Percentiles rank a stretch among this genome's conserved stretches.
phyloP scores from a whole-genome alignment of 2,113 vertebrate genomes.

The Deroptyus accipitrinus region DNA sequence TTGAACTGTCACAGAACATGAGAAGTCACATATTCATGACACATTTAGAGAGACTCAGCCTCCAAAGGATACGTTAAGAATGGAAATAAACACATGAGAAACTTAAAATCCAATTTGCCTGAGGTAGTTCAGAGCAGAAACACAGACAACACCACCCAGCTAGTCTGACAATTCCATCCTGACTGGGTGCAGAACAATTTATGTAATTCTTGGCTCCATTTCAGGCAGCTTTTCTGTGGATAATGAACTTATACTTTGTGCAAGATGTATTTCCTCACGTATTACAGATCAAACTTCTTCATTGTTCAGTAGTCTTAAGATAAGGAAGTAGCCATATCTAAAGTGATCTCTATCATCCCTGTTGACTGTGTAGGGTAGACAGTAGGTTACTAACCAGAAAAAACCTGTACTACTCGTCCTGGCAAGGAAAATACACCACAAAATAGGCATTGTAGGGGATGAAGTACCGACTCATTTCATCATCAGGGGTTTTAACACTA shows the following conservation, averaged over 20 bases:
- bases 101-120: neutral
- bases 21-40: neutral
- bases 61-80: neutral
- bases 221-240: neutral
- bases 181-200: neutral
- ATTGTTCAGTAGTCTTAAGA: neutral
- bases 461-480: neutral
- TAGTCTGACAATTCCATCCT: neutral
- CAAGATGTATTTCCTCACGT: fast-evolving
- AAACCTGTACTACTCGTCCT: neutral
- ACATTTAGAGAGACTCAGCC: neutral
- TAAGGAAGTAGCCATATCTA: neutral
- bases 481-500: neutral
- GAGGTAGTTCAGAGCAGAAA: neutral
- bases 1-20: neutral
- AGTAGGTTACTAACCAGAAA: neutral
- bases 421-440: neutral
- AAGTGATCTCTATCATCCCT: neutral
- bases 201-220: neutral
- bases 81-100: neutral
- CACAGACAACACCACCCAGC: fast-evolving
- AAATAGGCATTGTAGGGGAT: neutral
- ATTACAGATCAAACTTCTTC: neutral
- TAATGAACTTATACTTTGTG: neutral
- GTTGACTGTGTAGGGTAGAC: neutral